Evolutionary conservation across 2,888 invertebrate species (phyloP), one percentile per base, ranked within the genome.

Genomic region (Cataglyphis altisquamis): DNA sequence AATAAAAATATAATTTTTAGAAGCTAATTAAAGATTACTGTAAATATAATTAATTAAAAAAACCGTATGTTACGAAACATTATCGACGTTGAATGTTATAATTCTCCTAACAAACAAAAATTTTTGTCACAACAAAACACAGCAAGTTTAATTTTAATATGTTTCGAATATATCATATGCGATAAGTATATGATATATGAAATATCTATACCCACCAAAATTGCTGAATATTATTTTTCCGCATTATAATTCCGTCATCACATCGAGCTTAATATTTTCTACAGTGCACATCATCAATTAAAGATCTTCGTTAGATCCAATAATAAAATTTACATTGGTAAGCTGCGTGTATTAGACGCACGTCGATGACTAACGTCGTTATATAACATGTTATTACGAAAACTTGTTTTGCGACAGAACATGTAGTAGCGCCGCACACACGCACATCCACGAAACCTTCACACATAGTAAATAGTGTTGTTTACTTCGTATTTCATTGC

Each of bases 321-420:
- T 36, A 21, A 80, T 55, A 72, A 48, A 72, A 62, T 18, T 21
- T 57, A 45, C 25, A 55, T 75, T 25, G 45, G 21, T 41, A 3
- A 21, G 68, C 25, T n/a, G n/a, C n/a, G n/a, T 48, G 48, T 29
- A 32, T n/a, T 48, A 39, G 21, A 29, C 70, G 45, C 6, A 25
- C 60, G 67, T 21, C 45, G 82, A 88, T 85, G 88, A 88, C 85
- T 89, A 88, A 89, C 72, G 60, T 18, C 39, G 60, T 88, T 88
- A 77, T 84, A 74, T 83, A 88, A 88, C 66, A 62, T 72, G 78
- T 80, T 72, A 60, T 80, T 80, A 80, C 62, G 78, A 80, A 62
- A 80, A 80, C 45, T 45, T 36, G 18, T 60, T 72, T 72, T 67
- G 72, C 84, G 67, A 45, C 25, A 64, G 72, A 48, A 48, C 68